Percentiles rank a stretch among this genome's conserved stretches.
phyloP scores from a whole-genome alignment of 2,888 invertebrate genomes.

The Ochropleura plecta region DNA sequence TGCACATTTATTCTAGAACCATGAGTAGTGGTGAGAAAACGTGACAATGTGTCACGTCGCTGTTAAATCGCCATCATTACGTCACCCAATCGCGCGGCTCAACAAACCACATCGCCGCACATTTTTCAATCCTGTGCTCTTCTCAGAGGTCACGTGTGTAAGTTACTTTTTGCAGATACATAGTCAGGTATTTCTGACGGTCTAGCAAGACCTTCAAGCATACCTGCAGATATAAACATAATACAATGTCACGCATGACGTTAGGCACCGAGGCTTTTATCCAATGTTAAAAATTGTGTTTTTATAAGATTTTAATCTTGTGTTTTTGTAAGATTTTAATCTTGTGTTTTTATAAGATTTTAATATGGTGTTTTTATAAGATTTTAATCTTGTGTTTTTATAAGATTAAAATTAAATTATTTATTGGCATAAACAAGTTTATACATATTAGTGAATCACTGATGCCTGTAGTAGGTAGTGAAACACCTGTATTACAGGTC shows the following conservation, averaged over 20 bases:
- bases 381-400: too few relatives aligned
- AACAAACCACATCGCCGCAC: constrained; percentile 69
- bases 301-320: too few relatives aligned
- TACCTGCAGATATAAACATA: neutral
- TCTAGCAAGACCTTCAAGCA: neutral
- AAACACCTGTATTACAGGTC: too few relatives aligned
- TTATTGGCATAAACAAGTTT: too few relatives aligned
- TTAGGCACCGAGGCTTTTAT: too few relatives aligned
- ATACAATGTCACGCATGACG: neutral
- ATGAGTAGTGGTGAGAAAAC: constrained; percentile 63
- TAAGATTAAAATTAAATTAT: too few relatives aligned
- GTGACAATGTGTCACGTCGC: constrained; percentile 72
- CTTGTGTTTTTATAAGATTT: too few relatives aligned
- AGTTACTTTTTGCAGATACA: neutral
- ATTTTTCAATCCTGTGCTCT: constrained; percentile 73
- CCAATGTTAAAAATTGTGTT: too few relatives aligned
- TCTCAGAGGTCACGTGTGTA: constrained; percentile 33
- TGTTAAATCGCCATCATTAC: constrained; percentile 80
- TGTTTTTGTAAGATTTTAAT: too few relatives aligned
- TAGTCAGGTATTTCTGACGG: neutral
- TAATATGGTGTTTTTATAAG: too few relatives aligned
- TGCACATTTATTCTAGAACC: constrained; percentile 5
- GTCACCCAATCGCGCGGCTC: constrained; percentile 73
- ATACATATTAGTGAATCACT: too few relatives aligned
- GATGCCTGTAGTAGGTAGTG: too few relatives aligned